Evolutionary conservation across 2,888 invertebrate genomes (phyloP), one percentile per base, ranked within the genome.

Genomic region (Drosophila multiciliata): DNA sequence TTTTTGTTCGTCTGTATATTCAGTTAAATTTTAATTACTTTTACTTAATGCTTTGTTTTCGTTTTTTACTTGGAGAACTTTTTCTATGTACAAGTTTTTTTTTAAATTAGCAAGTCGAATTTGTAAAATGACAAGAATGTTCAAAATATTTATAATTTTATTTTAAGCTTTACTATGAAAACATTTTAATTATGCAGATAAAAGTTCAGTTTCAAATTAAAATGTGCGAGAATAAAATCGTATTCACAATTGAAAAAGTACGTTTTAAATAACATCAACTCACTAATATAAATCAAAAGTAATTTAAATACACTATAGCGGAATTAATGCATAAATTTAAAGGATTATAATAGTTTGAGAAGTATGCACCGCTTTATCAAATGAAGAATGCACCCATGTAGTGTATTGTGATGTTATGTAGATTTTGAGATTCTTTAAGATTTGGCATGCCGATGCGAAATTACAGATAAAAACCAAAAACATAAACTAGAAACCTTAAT

Each of bases 401-500:
- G 12, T 55, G 12, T n/a, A 8, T 26, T 65, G 60, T 73, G 52
- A 55, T 73, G 66, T 49, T 11, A 23, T 12, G 33, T 57, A 42
- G 59, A 49, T 32, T 20, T 55, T 11, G 8, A 17, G 42, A 11
- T 17, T 29, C 49, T 36, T 52, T 26, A 29, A 54, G 32, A 38
- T 54, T 62, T 9, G 40, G 48, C 58, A 53, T 59, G n/a, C 40
- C 23, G 63, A 23, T 52, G 20, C 40, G 50, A 73, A 53, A 63
- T 64, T 59, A 72, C 52, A 71, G 75, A 78, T 75, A 66, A 86
- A 85, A 80, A 86, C 87, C 88, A 87, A 83, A 84, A 87, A 84
- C 89, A 87, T 76, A 83, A 84, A 87, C 89, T 81, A 87, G 75
- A 70, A 78, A 59, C 17, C 61, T 48, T 80, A 78, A 55, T 58